Base-by-base conservation (phyloP, 2,888 invertebrate species). In the Theristus sp. region DNA sequence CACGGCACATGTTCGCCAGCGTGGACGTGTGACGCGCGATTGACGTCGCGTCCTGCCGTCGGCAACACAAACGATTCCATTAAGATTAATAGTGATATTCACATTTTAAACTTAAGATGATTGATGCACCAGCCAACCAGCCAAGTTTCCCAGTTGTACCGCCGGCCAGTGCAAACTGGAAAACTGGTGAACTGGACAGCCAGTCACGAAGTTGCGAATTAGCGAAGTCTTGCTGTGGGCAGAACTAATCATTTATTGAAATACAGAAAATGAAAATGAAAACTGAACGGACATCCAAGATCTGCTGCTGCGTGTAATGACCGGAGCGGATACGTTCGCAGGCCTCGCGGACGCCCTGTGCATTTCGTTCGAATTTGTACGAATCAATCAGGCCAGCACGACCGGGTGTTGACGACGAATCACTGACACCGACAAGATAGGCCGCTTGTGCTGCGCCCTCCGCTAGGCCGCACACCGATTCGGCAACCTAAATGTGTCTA, bases 401-500 rank as follows among this genome's bases (percentile, higher is more conserved):
- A 0, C 93, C 94, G 47, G 89, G 87, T 25, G 85, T 85, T 62
- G 88, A 88, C 1, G 85, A 84, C 38, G 87, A 84, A 76, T 96
- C 90, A 0, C 93, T 87, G 1, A 90, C 86, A 0, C 89, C 96
- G 67, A 94, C 85, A 68, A 96, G 78, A 74, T 96, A 98, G 0
- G 93, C 91, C 0, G 91, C 87, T 75, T 80, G 94, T 1, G 90
- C 89, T 0, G 90, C 84, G 56, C 88, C 86, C 78, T 96, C 93
- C 29, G 91, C 86, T 28, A 96, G 78, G 0, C 87, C 88, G 71
- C 89, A 89, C 60, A 96, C 89, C 0, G 91, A 86, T 59, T 81
- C 80, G 3, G 89, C 88, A 13, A 90, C 90, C 30, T 82, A n/a
- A 13, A 38, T 10, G 10, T 38, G 38, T 10, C 20, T 38, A n/a